These are phyloP conservation scores for Micromesistius poutassou DNA, from an alignment of 2,797 vertebrate species.

Conservation along the genomic window DNA sequence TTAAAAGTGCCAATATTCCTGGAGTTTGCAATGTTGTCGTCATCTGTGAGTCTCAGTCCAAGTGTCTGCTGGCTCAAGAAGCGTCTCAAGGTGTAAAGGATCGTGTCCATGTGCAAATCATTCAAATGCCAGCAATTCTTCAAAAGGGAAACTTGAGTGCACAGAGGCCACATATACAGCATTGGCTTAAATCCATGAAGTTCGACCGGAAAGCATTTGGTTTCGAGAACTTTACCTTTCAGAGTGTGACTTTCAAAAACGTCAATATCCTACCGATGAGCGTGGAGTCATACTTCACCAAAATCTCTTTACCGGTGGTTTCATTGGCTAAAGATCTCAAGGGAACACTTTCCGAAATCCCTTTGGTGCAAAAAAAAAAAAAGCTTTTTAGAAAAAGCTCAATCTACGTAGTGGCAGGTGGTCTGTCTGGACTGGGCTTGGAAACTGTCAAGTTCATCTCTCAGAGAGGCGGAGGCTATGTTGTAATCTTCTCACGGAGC, in stretches of 20 bases:
- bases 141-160: slow-evolving; percentile 71
- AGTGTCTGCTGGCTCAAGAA: slow-evolving; percentile 38
- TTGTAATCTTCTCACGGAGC: slow-evolving; percentile 78
- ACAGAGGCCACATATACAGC: slow-evolving; percentile 53
- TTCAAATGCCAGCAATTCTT: slow-evolving; percentile 67
- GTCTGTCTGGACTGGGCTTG: slow-evolving; percentile 84
- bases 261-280: slow-evolving; percentile 17
- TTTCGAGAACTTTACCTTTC: slow-evolving; percentile 66
- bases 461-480: slow-evolving; percentile 68
- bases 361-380: slow-evolving; percentile 50
- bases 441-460: slow-evolving; percentile 86
- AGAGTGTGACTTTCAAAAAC: slow-evolving; percentile 44
- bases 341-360: slow-evolving; percentile 63
- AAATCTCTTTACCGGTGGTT: slow-evolving; percentile 63
- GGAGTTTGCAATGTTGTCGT: slow-evolving; percentile 68
- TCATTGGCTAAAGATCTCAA: slow-evolving; percentile 49
- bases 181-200: slow-evolving; percentile 73
- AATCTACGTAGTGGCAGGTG: slow-evolving; percentile 79
- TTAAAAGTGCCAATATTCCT: slow-evolving; percentile 51
- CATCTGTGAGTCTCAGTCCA: slow-evolving; percentile 56
- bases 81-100: slow-evolving; percentile 55
- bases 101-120: slow-evolving; percentile 61
- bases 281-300: slow-evolving; percentile 69
- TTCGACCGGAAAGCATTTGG: slow-evolving; percentile 41
- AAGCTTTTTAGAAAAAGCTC: slow-evolving; percentile 70